phyloP scores from a whole-genome alignment of 2,113 vertebrate species.

The Empidonax alnorum region DNA sequence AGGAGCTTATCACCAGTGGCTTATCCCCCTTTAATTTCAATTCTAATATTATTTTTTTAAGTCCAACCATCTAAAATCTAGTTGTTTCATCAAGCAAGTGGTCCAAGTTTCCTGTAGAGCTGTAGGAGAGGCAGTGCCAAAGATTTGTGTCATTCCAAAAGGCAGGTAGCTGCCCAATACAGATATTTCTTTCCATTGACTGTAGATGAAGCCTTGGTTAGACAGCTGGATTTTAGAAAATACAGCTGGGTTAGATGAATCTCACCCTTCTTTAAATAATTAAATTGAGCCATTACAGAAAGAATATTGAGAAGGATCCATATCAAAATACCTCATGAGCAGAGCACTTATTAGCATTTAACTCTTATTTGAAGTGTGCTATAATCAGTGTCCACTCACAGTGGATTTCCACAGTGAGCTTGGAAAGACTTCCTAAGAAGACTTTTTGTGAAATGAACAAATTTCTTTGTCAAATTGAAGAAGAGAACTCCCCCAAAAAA shows the following conservation, averaged over 20 bases:
- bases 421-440: not conserved
- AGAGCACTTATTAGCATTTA: not conserved
- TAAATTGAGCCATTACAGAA: not conserved
- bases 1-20: not conserved
- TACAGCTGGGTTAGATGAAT: not conserved
- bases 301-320: not conserved
- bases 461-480: not conserved
- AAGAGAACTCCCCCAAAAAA: accelerated
- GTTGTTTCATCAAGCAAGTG: not conserved
- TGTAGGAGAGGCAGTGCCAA: not conserved
- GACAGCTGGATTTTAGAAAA: not conserved
- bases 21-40: not conserved
- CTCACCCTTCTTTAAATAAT: not conserved
- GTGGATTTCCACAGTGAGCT: not conserved
- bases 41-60: not conserved
- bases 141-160: not conserved
- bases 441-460: not conserved
- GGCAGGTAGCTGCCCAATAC: not conserved
- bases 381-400: not conserved
- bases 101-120: not conserved
- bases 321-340: not conserved
- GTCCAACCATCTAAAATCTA: not conserved
- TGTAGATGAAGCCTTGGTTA: not conserved
- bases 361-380: conserved; percentile 13
- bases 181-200: not conserved